Evolutionary conservation across 2,797 vertebrate genomes (phyloP), one percentile per base, ranked within the genome.

Genomic region (Ara ararauna): DNA sequence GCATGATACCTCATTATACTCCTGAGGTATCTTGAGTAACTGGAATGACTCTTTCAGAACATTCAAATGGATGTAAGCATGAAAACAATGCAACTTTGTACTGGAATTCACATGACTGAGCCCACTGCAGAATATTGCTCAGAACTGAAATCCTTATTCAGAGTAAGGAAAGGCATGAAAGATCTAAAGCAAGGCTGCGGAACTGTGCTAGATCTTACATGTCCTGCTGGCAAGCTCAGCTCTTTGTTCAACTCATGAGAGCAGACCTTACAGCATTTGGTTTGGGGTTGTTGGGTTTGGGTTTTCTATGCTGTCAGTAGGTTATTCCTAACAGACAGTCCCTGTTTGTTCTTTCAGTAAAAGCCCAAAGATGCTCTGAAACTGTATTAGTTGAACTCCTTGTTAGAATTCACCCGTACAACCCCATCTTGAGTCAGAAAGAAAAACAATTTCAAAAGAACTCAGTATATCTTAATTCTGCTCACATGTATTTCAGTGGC

Each of bases 1-100:
- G 34, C 15, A 6, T 7, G 27, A 24, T 7, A 54, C 9, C 74
- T 75, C 51, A 21, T 16, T 42, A 42, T 42, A 42, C 40, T 42
- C 40, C 40, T 1, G 0, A 7, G 8, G 40, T 23, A 38, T 18
- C 56, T 6, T 10, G 8, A 40, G 5, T n/a, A 62, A 65, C 16
- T 24, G n/a, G 19, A 73, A 60, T 10, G 8, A 50, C 17, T 87
- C 4, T 29, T 53, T 10, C 7, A 40, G 56, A 84, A 26, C 54
- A 23, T n/a, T 40, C n/a, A n/a, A 22, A 68, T 1, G 20, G 36
- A 87, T 6, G 5, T 1, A 50, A 93, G 21, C n/a, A 36, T 7
- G 30, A 78, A 62, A 50, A 45, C 51, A 85, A 30, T 1, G 3
- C 11, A 70, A 56, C 56, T 75, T 30, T 6, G 26, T 51, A 53